These are phyloP conservation scores for Agapostemon virescens DNA, from an alignment of 2,888 invertebrate genomes.

Conservation along the genomic window DNA sequence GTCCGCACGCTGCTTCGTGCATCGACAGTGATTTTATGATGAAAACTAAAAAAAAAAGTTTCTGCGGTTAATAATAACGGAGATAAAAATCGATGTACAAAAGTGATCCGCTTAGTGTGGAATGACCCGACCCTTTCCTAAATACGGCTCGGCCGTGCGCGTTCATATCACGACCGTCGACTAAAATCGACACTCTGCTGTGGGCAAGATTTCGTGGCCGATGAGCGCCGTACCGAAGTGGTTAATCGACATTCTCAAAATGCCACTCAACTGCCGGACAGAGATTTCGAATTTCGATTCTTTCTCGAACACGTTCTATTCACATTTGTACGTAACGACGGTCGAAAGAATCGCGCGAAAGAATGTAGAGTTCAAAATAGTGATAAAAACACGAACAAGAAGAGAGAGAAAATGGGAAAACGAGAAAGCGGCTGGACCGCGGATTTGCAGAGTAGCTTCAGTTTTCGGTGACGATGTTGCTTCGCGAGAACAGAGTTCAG, in stretches of 20 bases:
- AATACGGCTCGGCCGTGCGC: no score
- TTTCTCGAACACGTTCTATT: neutral
- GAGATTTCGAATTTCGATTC: neutral
- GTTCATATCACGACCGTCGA: no score
- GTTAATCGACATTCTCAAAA: neutral
- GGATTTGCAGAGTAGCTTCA: slow-evolving; percentile 23
- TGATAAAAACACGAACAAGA: slow-evolving; percentile 16
- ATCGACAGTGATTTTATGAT: no score
- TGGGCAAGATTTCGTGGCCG: no score
- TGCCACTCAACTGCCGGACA: neutral
- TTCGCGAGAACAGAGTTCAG: slow-evolving; percentile 9
- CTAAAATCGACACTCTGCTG: no score
- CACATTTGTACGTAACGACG: slow-evolving; percentile 9
- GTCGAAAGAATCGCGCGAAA: slow-evolving; percentile 29
- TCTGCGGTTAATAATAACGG: no score
- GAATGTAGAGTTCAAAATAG: slow-evolving; percentile 36
- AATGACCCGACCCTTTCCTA: no score
- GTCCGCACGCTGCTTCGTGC: no score
- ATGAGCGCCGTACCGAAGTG: no score
- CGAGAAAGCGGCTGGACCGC: slow-evolving; percentile 52
- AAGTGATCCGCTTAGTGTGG: no score
- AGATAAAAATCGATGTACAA: no score
- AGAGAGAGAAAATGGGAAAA: neutral
- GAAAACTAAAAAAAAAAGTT: no score
- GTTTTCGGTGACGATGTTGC: slow-evolving; percentile 21